phyloP scores from a whole-genome alignment of 2,797 vertebrate species.

The Rachycentron canadum region DNA sequence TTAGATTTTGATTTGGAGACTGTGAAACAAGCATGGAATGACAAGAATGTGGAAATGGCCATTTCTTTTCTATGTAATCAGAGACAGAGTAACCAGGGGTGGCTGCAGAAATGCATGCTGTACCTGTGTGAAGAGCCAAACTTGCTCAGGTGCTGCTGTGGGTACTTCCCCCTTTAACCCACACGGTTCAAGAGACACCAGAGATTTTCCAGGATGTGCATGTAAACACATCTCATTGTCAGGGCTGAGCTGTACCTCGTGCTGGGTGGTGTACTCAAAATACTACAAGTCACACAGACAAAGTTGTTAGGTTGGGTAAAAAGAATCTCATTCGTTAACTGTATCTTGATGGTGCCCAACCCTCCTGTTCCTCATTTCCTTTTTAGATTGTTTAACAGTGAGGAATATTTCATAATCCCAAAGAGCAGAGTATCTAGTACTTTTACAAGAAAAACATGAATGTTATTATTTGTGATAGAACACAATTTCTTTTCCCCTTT shows the following conservation, averaged over 20 bases:
- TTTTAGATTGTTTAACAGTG: not conserved
- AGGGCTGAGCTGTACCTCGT: conserved; percentile 88
- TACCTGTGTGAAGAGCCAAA: conserved; percentile 86
- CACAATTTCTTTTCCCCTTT: not conserved
- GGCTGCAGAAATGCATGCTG: conserved; percentile 3
- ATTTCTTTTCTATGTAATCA: not conserved
- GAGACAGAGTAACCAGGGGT: not conserved
- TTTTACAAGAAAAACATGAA: not conserved
- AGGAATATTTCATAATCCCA: not conserved
- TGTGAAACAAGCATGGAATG: not conserved
- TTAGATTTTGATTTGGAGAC: not conserved
- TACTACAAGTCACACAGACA: conserved; percentile 79
- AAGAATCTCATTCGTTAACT: not conserved
- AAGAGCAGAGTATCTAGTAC: not conserved
- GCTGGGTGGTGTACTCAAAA: conserved; percentile 88
- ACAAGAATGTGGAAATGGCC: conserved; percentile 49
- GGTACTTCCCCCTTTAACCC: conserved; percentile 77
- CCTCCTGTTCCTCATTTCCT: not conserved
- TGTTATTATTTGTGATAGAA: not conserved
- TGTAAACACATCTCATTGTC: conserved; percentile 86
- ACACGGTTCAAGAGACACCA: conserved; percentile 83
- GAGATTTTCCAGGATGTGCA: conserved; percentile 44
- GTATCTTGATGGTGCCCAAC: not conserved
- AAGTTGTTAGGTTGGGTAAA: not conserved
- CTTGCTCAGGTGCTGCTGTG: conserved; percentile 80